Conservation (phyloP, 2,113 vertebrate genomes). For the Megaleporinus macrocephalus region DNA sequence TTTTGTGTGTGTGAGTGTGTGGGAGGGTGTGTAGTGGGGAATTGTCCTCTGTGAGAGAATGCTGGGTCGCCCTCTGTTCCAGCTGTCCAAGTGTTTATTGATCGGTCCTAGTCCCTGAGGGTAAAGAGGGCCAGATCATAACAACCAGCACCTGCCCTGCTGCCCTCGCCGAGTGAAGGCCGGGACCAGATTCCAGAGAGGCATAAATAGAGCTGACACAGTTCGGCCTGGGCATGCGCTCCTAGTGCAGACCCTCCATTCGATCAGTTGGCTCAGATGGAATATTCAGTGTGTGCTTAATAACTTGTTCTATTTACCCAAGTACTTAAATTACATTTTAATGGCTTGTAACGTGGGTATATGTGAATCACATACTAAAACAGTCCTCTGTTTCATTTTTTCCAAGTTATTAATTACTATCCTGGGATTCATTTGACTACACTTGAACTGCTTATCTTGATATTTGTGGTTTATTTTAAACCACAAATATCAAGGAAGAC, state of each 20-base stretch:
- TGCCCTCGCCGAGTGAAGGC: conserved; percentile 19
- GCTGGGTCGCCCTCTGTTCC: conserved; percentile 63
- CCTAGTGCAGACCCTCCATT: neutral
- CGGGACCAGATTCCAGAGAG: conserved; percentile 32
- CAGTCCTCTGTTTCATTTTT: too few species aligned
- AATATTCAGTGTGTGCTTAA: too few species aligned
- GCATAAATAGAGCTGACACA: conserved; percentile 11
- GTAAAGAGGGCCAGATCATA: conserved; percentile 49
- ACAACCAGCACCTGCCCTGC: conserved; percentile 60
- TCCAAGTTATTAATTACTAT: too few species aligned
- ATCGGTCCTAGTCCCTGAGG: conserved; percentile 60
- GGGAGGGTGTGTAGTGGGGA: conserved; percentile 25
- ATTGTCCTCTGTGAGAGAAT: conserved; percentile 67
- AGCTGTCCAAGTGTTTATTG: conserved; percentile 76
- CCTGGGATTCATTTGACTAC: too few species aligned
- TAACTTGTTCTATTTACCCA: too few species aligned
- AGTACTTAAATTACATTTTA: too few species aligned
- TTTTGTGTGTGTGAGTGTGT: conserved; percentile 15
- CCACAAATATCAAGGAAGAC: neutral
- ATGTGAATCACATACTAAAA: too few species aligned
- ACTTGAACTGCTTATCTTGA: too few species aligned
- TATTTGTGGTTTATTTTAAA: too few species aligned
- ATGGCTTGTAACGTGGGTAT: too few species aligned
- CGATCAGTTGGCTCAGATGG: conserved; percentile 1
- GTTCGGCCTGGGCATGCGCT: neutral